Evolutionary conservation across 2,888 invertebrate genomes (phyloP).

Genomic region (Serrognathus titanus): DNA sequence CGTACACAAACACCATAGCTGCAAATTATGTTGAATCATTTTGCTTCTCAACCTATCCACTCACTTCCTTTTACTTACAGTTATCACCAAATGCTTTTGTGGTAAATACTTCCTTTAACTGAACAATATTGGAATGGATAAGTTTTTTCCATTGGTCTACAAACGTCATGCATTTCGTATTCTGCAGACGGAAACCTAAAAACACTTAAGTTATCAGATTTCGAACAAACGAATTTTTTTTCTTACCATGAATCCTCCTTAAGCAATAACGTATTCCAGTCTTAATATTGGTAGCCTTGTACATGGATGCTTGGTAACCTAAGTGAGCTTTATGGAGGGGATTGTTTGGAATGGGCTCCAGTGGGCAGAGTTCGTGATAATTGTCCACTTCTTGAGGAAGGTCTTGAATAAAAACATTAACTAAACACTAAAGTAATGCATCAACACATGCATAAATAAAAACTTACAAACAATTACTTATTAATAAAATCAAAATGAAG

Average conservation of each 20-base stretch:
- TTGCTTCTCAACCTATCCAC: not conserved
- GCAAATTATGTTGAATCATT: conserved; percentile 29
- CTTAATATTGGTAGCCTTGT: conserved; percentile 85
- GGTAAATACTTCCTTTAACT: conserved; percentile 87
- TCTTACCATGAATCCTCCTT: conserved; percentile 77
- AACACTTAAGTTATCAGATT: conserved; percentile 16
- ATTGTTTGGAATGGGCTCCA: conserved; percentile 65
- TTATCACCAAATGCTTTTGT: conserved; percentile 95
- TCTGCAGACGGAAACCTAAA: conserved; percentile 73
- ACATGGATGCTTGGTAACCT: conserved; percentile 78
- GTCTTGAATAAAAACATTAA: conserved; percentile 50
- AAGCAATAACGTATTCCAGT: conserved; percentile 83
- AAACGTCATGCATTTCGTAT: conserved; percentile 77
- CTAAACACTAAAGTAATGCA: not conserved
- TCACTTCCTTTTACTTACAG: conserved; percentile 59
- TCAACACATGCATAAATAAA: not conserved
- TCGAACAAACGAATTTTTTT: not conserved
- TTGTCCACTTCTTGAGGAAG: conserved; percentile 86
- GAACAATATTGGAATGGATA: conserved; percentile 91
- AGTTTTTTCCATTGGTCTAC: conserved; percentile 95
- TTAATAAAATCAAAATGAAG: not conserved
- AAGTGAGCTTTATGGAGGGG: conserved; percentile 64
- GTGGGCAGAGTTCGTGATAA: conserved; percentile 82
- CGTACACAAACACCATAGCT: conserved; percentile 96
- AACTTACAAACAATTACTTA: not conserved